phyloP scores from a whole-genome alignment of 1,140 invertebrate species.

The Helicoverpa armigera region DNA sequence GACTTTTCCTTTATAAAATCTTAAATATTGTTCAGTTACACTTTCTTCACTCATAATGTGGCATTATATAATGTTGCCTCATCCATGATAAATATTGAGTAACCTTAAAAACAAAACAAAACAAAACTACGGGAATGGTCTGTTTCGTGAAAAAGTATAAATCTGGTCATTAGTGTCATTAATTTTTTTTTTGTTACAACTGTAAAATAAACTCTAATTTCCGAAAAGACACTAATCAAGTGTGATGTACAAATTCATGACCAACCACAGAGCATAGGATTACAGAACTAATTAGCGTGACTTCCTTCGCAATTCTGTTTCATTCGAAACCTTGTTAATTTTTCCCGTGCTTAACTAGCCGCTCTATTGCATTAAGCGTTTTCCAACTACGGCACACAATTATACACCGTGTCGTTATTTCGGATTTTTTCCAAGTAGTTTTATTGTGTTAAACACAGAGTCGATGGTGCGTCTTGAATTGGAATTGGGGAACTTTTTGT shows the following conservation, averaged over 20 bases:
- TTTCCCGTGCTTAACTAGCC: constrained; percentile 61
- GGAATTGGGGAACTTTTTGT: constrained; percentile 74
- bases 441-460: constrained; percentile 45
- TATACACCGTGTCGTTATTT: constrained; percentile 45
- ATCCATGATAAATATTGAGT: too few species aligned
- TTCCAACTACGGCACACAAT: constrained; percentile 54
- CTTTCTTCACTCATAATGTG: too few species aligned
- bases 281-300: constrained; percentile 64
- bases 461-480: constrained; percentile 58
- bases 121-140: too few species aligned
- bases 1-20: too few species aligned
- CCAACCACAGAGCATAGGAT: constrained; percentile 59
- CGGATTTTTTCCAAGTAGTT: constrained; percentile 29
- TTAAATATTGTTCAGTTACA: too few species aligned
- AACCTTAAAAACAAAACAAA: too few species aligned
- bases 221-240: constrained; percentile 56
- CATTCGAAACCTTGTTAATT: constrained; percentile 72
- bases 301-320: constrained; percentile 62
- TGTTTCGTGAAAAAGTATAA: neutral
- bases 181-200: neutral
- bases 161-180: neutral
- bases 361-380: constrained; percentile 51
- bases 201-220: constrained; percentile 34
- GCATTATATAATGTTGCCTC: too few species aligned
- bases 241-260: constrained; percentile 53